Percentiles rank a stretch among this genome's conserved stretches.
These are phyloP conservation scores for Arnoldichthys spilopterus DNA, from an alignment of 2,797 vertebrate species.

Conservation along the genomic window DNA sequence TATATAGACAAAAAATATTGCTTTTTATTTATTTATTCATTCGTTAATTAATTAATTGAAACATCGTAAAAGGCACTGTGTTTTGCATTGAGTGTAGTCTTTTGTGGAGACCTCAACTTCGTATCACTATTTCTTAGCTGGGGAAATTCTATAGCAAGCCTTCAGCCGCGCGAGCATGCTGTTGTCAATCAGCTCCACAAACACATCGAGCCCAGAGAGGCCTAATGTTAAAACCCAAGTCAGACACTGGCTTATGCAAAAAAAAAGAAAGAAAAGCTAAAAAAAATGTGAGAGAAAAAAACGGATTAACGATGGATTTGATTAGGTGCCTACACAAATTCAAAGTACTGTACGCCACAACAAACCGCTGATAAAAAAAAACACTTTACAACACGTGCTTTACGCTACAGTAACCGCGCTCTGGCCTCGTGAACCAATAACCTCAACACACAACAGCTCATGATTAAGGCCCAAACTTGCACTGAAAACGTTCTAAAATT, in stretches of 20 bases:
- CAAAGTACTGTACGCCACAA: not conserved
- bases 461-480: not conserved
- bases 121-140: constrained; percentile 8
- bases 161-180: constrained; percentile 18
- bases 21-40: too few relatives aligned
- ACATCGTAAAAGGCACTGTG: too few relatives aligned
- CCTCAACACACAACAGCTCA: constrained; percentile 13
- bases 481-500: constrained; percentile 11
- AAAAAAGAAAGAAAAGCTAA: too few relatives aligned
- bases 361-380: constrained; percentile 14
- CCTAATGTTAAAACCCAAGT: constrained; percentile 20
- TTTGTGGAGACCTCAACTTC: constrained; percentile 5
- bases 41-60: too few relatives aligned
- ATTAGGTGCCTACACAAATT: constrained; percentile 23
- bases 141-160: not conserved
- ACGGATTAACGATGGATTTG: constrained; percentile 24
- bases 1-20: too few relatives aligned
- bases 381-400: constrained; percentile 20
- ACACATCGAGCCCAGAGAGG: constrained; percentile 24
- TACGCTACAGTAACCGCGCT: constrained; percentile 12
- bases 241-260: constrained; percentile 13
- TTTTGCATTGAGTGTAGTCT: not conserved
- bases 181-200: constrained; percentile 50
- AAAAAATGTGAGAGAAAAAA: too few relatives aligned
- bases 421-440: constrained; percentile 40